Base-by-base conservation (phyloP, 1,140 invertebrate species). In the Meloidogyne exigua region DNA sequence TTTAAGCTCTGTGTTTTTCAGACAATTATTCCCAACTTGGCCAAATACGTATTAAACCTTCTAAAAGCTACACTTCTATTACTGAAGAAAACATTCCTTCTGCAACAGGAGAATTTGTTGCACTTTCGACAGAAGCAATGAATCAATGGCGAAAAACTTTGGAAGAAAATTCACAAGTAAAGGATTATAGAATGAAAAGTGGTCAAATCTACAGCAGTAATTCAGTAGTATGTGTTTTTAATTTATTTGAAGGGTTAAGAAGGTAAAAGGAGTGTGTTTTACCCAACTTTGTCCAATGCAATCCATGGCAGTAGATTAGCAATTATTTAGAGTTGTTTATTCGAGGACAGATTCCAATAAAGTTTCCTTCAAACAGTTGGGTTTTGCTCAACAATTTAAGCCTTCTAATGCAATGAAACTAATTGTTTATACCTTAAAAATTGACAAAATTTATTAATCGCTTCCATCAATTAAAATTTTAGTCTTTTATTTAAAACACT, bases 171-270 rank as follows among this genome's bases (percentile, higher is more conserved):
- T 13, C 28, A 11, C 18, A 10, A 10, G 63, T 63, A 12, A 18
- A n/a, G 18, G 25, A n/a, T 2, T 80, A 80, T 72, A 67, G 66
- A 57, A 68, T 80, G 23, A 44, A 36, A 28, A 44, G 28, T n/a
- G 79, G 79, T 23, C 44, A 77, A 26, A 39, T 80, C 23, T 57
- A 65, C 21, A 68, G 63, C 36, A 49, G 10, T 26, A 80, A 72
- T 69, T 68, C 26, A 15, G 26, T 68, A 18, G 72, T 81, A 42
- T 62, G 36, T 79, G 74, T 75, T 65, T 75, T 21, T 9, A 18
- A 77, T 26, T 12, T 26, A 75, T 26, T 42, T n/a, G n/a, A n/a
- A 25, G 15, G 23, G n/a, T 28, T 32, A 7, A 32, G 28, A 7
- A 7, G 28, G 28, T n/a, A n/a, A n/a, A n/a, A n/a, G n/a, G n/a